A percentile compares a stretch with the other conserved stretches of the same genome.
Evolutionary conservation across 23 tunicate genomes (phyloP).

Genomic region (Phallusia fumigata): DNA sequence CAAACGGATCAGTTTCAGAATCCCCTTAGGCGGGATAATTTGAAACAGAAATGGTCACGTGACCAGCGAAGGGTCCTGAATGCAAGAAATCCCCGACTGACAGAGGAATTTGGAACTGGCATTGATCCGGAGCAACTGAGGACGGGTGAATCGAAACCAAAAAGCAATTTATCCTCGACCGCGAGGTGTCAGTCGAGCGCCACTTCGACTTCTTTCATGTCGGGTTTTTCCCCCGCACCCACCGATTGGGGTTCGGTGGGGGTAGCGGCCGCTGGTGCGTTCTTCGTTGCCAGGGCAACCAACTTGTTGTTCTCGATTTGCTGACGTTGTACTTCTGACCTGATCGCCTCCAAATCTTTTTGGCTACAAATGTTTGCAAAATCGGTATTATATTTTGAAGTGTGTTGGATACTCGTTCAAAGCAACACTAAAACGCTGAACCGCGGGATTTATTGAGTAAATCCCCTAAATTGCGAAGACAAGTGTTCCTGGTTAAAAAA

Average conservation of each 20-base stretch:
- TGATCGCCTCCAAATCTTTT: slow-evolving; percentile 66
- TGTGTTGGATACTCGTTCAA: too few species aligned
- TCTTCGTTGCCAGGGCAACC: slow-evolving; percentile 57
- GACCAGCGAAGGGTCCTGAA: too few species aligned
- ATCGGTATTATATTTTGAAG: not conserved
- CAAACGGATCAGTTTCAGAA: not conserved
- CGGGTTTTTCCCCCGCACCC: not conserved
- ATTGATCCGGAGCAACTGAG: slow-evolving; percentile 2
- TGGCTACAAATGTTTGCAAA: slow-evolving; percentile 12
- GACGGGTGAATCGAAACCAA: not conserved
- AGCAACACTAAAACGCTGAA: too few species aligned
- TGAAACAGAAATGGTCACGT: too few species aligned
- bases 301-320: slow-evolving; percentile 46
- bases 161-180: not conserved
- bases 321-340: slow-evolving; percentile 61
- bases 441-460: too few species aligned
- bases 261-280: slow-evolving; percentile 14
- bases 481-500: too few species aligned
- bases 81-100: not conserved
- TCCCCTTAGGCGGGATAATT: not conserved
- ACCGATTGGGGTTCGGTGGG: not conserved
- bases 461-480: too few species aligned
- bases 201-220: slow-evolving; percentile 14
- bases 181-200: not conserved
- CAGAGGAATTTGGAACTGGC: not conserved